phyloP scores from a whole-genome alignment of 2,888 invertebrate species.

The Hedya salicella region DNA sequence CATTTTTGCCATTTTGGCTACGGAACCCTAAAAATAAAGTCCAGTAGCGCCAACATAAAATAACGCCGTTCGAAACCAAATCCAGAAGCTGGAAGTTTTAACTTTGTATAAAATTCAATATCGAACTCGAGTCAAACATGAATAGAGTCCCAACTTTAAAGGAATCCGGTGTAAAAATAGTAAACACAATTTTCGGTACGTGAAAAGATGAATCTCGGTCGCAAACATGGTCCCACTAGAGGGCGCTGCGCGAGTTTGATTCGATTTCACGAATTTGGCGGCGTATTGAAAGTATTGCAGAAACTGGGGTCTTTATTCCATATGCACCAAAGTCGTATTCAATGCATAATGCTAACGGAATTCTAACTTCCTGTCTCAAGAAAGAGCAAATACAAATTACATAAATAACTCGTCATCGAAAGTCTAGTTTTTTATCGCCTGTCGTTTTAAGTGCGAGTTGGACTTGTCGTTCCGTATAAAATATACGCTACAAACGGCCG shows the following conservation, averaged over 20 bases:
- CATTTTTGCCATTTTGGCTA: too few species aligned
- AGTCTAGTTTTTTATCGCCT: too few species aligned
- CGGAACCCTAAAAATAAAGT: too few species aligned
- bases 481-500: too few species aligned
- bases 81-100: constrained; percentile 56
- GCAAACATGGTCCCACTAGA: constrained; percentile 60
- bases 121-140: constrained; percentile 55
- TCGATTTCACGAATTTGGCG: constrained; percentile 70
- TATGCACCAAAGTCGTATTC: not conserved
- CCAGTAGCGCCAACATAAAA: not conserved
- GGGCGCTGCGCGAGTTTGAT: constrained; percentile 72
- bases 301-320: constrained; percentile 42
- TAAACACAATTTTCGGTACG: constrained; percentile 71
- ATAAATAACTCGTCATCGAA: too few species aligned
- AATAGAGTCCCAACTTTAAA: constrained; percentile 58
- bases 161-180: constrained; percentile 69
- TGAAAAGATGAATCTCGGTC: constrained; percentile 71
- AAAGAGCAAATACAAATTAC: too few species aligned
- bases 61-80: constrained; percentile 55
- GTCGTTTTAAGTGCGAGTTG: too few species aligned
- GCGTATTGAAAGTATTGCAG: constrained; percentile 69
- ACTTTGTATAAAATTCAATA: constrained; percentile 71
- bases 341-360: not conserved
- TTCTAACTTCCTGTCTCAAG: too few species aligned
- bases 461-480: too few species aligned